Conservation (phyloP, 2,113 vertebrate species). For the Protobothrops mucrosquamatus region DNA sequence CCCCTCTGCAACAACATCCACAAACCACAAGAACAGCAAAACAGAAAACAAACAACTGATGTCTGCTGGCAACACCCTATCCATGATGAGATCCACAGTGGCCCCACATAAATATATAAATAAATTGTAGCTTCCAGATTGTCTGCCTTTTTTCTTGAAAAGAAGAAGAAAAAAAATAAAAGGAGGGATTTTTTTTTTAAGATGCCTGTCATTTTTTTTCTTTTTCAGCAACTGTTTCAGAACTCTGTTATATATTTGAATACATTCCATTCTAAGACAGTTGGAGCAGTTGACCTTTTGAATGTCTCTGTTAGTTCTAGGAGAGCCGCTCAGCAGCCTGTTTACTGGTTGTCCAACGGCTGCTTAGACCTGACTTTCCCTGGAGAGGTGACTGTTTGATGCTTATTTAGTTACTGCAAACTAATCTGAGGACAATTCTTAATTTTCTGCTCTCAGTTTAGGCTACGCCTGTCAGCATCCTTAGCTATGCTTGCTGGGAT, state of each 20-base stretch:
- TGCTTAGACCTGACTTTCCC: not conserved
- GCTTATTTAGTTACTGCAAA: not conserved
- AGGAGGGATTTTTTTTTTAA: not conserved
- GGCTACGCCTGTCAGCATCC: not conserved
- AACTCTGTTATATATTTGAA: not conserved
- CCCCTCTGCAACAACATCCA: not conserved
- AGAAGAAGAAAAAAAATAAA: not conserved
- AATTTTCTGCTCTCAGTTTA: not conserved
- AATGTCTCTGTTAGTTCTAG: not conserved
- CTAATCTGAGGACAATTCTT: not conserved
- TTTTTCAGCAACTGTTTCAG: not conserved
- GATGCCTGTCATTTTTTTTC: not conserved
- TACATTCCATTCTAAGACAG: conserved; percentile 11
- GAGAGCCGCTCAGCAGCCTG: not conserved
- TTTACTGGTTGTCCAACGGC: not conserved
- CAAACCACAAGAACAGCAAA: not conserved
- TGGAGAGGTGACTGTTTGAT: not conserved
- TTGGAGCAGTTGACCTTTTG: conserved; percentile 1
- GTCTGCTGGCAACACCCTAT: not conserved
- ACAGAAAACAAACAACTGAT: not conserved
- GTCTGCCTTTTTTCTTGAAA: not conserved
- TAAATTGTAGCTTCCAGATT: not conserved
- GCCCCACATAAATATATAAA: not conserved
- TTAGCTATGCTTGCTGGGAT: not conserved
- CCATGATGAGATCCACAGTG: not conserved